Evolutionary conservation across 2,113 vertebrate genomes (phyloP), one percentile per base, ranked within the genome.

Genomic region (Gymnocephalus cernua): DNA sequence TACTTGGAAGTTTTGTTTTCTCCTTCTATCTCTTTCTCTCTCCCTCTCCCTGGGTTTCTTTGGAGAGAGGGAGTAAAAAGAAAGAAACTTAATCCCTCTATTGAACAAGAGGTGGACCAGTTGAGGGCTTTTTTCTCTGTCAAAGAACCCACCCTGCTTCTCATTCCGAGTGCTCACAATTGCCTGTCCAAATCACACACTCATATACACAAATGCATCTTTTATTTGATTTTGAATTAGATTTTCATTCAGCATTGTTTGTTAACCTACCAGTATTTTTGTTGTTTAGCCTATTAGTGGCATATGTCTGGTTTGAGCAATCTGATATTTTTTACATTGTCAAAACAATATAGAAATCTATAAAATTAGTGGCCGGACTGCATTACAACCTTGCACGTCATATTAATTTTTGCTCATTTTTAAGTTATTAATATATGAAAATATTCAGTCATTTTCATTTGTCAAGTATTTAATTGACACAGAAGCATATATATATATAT

Each of bases 21-120:
- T 68, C 27, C 71, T 82, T 32, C 47, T 70, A 25, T 63, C 77
- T 74, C 63, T 71, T 32, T 78, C 57, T 77, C 65, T 74, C 85
- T 74, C 56, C 74, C 81, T 82, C 82, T 70, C 83, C 64, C 73
- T 66, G 56, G 70, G 75, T 81, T 86, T 79, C 86, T 86, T 72
- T 80, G 77, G 68, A 71, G 51, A 83, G 83, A 78, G 18, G 82
- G 74, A 85, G 83, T 84, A 74, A 79, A 90, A 66, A 84, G 77
- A 91, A 88, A 88, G 89, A 90, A 94, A 94, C 90, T 84, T 94
- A 93, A 94, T 94, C 92, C 91, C 44, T 90, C 89, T 72, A 93
- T 93, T 93, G 88, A 93, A 85, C 54, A 74, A 87, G 88, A 89
- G 87, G 87, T 89, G 83, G 75, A 91, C 80, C 87, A 79, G 82